A percentile compares a stretch with the other conserved stretches of the same genome.
Evolutionary conservation across 2,113 vertebrate genomes (phyloP).

Genomic region (Python bivittatus): DNA sequence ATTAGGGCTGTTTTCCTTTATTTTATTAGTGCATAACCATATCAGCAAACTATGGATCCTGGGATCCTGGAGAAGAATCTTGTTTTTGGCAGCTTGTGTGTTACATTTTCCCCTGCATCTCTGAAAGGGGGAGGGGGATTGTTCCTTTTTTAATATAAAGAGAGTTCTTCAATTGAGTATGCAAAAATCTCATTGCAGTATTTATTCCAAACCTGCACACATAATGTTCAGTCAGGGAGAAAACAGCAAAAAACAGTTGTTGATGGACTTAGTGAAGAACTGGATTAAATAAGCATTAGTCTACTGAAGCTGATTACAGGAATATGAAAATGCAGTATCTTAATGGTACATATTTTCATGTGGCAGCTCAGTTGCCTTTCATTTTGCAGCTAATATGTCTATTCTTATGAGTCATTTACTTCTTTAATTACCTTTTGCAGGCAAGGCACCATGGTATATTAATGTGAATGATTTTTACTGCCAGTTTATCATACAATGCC

Average conservation of each 20-base stretch:
- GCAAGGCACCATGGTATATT: slow-evolving; percentile 99
- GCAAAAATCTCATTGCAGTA: slow-evolving; percentile 81
- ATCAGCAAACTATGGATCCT: neutral
- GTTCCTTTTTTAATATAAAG: slow-evolving; percentile 62
- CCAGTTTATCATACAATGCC: slow-evolving; percentile 98
- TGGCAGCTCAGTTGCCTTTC: slow-evolving; percentile 96
- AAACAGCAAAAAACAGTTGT: slow-evolving; percentile 89
- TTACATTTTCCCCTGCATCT: slow-evolving; percentile 49
- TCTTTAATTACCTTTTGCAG: slow-evolving; percentile 99
- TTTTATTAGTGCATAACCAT: neutral
- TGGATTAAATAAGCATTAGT: slow-evolving; percentile 98
- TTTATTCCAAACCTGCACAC: slow-evolving; percentile 84
- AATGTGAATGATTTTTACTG: slow-evolving; percentile 99
- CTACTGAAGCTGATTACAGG: slow-evolving; percentile 94
- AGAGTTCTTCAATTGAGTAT: slow-evolving; percentile 79
- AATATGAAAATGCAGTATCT: slow-evolving; percentile 95
- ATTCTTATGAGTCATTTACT: slow-evolving; percentile 99
- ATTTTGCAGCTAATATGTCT: slow-evolving; percentile 99
- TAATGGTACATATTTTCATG: slow-evolving; percentile 99
- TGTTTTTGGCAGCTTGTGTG: slow-evolving; percentile 35
- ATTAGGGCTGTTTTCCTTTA: slow-evolving; percentile 4
- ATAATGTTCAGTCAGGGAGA: slow-evolving; percentile 84
- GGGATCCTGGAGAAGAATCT: slow-evolving; percentile 14
- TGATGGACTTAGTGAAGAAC: slow-evolving; percentile 97
- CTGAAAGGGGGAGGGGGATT: slow-evolving; percentile 66